Conservation (phyloP, 2,113 vertebrate species). For the Neopipo cinnamomea region DNA sequence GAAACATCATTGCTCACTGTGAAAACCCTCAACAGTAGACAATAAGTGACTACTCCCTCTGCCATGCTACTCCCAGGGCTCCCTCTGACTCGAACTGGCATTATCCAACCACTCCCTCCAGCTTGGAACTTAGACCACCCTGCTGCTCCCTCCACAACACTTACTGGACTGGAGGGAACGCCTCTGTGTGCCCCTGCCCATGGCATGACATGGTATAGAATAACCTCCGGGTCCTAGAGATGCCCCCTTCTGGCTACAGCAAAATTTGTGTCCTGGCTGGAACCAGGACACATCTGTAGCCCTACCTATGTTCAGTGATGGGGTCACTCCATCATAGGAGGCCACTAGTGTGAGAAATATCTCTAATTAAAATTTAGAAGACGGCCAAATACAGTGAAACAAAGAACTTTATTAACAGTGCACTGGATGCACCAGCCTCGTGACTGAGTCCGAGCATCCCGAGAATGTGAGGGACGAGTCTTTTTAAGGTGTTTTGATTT, state of each 20-base stretch:
- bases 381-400: no score
- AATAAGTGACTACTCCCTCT: background rate
- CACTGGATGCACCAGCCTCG: no score
- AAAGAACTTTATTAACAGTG: no score
- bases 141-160: background rate
- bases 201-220: background rate
- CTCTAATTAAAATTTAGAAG: no score
- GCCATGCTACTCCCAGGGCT: no score
- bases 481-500: no score
- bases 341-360: no score
- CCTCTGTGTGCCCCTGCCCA: no score
- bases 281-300: background rate
- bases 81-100: background rate
- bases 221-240: background rate
- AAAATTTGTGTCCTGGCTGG: background rate
- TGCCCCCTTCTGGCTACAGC: background rate
- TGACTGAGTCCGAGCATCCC: no score
- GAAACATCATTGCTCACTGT: background rate
- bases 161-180: background rate
- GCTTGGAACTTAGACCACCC: background rate
- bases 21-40: background rate
- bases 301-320: background rate
- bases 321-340: background rate
- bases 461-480: no score
- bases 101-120: background rate